Evolutionary conservation across 2,888 invertebrate genomes (phyloP), one percentile per base, ranked within the genome.

Genomic region (Lathronympha strigana): DNA sequence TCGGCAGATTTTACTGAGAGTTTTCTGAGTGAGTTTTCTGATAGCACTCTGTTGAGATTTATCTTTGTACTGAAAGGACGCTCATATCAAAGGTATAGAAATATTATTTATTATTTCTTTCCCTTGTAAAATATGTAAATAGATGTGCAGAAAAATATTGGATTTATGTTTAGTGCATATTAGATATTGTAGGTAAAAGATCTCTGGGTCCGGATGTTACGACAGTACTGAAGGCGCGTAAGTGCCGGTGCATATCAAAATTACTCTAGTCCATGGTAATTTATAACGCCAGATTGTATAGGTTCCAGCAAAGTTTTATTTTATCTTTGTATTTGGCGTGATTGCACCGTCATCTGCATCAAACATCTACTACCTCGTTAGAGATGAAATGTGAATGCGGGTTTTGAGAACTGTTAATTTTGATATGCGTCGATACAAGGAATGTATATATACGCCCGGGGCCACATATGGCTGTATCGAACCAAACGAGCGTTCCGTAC

Each of bases 51-150:
- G 78, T 83, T 83, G 82, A 77, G 76, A 81, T 83, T 81, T 76
- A 77, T 76, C 75, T 68, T 78, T 74, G 82, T 81, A 86, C 78
- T 84, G 81, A 84, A 82, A 76, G 78, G 79, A 84, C 81, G 87
- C 87, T 89, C 91, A 90, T 90, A 89, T 90, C 91, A 88, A 86
- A 87, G 83, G 85, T 84, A 82, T 85, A 86, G 85, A 86, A 87
- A 86, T 79, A 78, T 83, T 83, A 84, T 85, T 86, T 84, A 86
- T 87, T 81, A 79, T 88, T 89, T 87, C 84, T 84, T 83, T 85
- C 76, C 84, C 82, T 85, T 91, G 91, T 91, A 91, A 84, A 86
- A 89, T 88, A 90, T 91, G 91, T 91, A 91, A 88, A 91, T 91
- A 91, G 77, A 81, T 82, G 78, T 81, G 83, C 83, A 84, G 78